These are phyloP conservation scores for Lophura nycthemera DNA, from an alignment of 2,113 vertebrate genomes.

Conservation along the genomic window DNA sequence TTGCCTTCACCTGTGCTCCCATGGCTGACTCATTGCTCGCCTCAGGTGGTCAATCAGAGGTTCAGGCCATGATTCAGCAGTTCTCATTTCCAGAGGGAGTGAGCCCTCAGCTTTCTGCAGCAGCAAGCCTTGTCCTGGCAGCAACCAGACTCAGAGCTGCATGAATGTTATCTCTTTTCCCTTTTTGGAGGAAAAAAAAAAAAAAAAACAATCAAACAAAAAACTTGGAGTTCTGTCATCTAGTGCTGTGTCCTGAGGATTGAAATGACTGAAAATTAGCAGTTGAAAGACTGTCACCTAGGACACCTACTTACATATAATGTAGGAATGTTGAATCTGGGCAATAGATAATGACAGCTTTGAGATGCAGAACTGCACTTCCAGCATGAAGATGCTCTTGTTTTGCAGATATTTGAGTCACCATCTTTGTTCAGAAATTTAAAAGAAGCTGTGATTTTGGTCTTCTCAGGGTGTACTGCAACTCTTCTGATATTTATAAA, in stretches of 20 bases:
- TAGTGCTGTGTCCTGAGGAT: background rate
- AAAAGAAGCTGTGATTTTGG: background rate
- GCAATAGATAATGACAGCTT: background rate
- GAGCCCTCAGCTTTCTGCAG: background rate
- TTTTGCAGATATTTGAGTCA: background rate
- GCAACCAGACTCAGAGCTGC: background rate
- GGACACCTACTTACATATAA: background rate
- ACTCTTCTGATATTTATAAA: background rate
- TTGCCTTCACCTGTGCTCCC: no score
- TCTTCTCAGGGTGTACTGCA: background rate
- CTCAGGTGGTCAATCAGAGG: no score
- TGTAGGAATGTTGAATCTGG: background rate
- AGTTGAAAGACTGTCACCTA: background rate
- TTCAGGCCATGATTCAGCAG: no score
- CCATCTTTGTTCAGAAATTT: background rate
- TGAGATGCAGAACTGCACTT: background rate
- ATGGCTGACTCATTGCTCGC: no score
- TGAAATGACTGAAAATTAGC: background rate
- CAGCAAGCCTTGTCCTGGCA: background rate
- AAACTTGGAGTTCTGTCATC: background rate
- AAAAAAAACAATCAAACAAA: background rate
- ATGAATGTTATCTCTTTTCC: background rate
- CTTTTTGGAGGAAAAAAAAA: background rate
- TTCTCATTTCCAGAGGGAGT: background rate
- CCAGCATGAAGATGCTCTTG: background rate